phyloP scores from a whole-genome alignment of 2,797 vertebrate genomes.

The Astyanax mexicanus region DNA sequence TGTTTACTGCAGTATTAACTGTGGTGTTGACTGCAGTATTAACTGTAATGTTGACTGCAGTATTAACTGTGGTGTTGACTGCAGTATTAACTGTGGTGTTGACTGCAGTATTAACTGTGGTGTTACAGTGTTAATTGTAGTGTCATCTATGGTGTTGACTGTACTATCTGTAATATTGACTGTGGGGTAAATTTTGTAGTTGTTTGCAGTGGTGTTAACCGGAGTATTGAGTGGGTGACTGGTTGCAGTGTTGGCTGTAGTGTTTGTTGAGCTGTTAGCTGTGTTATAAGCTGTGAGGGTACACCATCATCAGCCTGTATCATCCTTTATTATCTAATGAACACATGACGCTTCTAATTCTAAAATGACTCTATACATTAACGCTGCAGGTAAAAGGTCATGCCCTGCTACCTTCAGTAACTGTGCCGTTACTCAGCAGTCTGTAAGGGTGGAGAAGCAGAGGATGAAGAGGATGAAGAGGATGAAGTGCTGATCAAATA shows the following conservation, averaged over 20 bases:
- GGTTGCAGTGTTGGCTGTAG: background rate
- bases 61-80: background rate
- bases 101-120: no score
- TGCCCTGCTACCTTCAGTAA: background rate
- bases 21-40: background rate
- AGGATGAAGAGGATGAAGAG: conserved; percentile 30
- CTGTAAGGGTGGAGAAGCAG: conserved; percentile 22
- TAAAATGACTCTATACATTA: background rate
- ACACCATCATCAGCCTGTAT: background rate
- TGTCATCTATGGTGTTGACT: no score
- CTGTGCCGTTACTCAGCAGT: conserved; percentile 32
- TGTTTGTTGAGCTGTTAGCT: no score
- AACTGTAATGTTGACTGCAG: no score
- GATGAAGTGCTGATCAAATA: conserved; percentile 55
- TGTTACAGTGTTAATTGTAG: no score
- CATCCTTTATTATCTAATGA: conserved; percentile 23
- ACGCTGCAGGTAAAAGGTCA: background rate
- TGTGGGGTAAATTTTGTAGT: no score
- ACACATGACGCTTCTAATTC: conserved; percentile 26
- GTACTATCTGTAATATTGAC: no score
- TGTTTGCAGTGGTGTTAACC: no score
- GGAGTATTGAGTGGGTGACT: background rate
- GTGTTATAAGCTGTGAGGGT: background rate
- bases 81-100: no score
- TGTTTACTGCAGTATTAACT: no score